Evolutionary conservation across 2,113 vertebrate species (phyloP).

Genomic region (Murina feae): DNA sequence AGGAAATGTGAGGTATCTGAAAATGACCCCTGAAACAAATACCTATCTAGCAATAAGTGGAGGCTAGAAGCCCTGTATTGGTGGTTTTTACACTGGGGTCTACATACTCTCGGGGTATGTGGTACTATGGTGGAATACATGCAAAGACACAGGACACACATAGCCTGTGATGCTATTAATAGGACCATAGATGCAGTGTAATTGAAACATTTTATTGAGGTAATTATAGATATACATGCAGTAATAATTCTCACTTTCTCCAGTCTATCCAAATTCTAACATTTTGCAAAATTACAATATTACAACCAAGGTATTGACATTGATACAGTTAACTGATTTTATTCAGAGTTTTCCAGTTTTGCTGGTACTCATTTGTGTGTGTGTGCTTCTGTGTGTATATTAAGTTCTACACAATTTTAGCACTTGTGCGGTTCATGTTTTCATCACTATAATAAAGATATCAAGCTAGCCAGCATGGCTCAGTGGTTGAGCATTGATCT

Average conservation of each 20-base stretch:
- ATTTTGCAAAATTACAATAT: slow-evolving; percentile 14
- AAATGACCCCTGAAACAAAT: not conserved
- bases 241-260: not conserved
- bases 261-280: not conserved
- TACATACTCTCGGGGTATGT: not conserved
- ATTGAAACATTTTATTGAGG: not conserved
- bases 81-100: not conserved
- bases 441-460: not conserved
- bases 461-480: too few species aligned
- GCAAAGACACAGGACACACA: not conserved
- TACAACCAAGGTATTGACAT: not conserved
- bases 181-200: not conserved
- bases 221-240: not conserved
- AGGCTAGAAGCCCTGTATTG: not conserved
- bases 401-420: not conserved
- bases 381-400: not conserved
- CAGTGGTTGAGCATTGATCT: too few species aligned
- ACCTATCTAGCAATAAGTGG: not conserved
- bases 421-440: not conserved
- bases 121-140: not conserved
- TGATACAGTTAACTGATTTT: not conserved
- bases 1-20: not conserved
- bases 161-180: not conserved
- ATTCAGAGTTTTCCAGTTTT: slow-evolving; percentile 6
- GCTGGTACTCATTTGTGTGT: not conserved